Conservation (phyloP, 2,888 invertebrate species). For the Mycalesis mineus region DNA sequence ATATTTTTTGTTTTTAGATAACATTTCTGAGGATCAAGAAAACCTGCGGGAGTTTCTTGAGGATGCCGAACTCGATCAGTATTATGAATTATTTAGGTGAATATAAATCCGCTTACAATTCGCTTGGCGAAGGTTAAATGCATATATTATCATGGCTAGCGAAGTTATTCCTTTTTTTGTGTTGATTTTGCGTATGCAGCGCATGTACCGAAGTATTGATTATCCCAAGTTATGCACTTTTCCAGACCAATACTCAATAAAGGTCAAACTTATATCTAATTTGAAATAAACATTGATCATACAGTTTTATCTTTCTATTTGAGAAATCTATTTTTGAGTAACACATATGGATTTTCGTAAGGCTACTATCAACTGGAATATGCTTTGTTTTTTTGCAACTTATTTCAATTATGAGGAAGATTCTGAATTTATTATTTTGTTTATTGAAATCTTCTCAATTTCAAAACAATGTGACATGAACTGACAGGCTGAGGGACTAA, state of each 20-base stretch:
- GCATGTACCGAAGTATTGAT: conserved; percentile 14
- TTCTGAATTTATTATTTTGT: no score
- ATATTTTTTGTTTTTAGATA: conserved; percentile 46
- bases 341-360: no score
- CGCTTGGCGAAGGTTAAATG: conserved; percentile 9
- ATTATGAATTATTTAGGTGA: conserved; percentile 74
- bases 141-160: background rate
- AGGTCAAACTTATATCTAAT: background rate
- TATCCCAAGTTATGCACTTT: background rate
- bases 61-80: conserved; percentile 96
- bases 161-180: conserved; percentile 10
- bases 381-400: no score
- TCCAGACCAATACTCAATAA: background rate
- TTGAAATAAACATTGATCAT: background rate
- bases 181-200: background rate
- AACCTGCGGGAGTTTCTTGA: conserved; percentile 87
- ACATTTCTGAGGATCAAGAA: conserved; percentile 50
- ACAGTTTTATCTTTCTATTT: background rate
- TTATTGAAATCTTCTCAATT: no score
- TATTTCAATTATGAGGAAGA: no score
- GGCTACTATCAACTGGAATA: no score
- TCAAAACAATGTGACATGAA: no score
- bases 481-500: no score
- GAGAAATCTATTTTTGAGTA: no score
- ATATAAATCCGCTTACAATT: conserved; percentile 1